These are phyloP conservation scores for Shinisaurus crocodilurus DNA, from an alignment of 2,113 vertebrate genomes.

Conservation along the genomic window DNA sequence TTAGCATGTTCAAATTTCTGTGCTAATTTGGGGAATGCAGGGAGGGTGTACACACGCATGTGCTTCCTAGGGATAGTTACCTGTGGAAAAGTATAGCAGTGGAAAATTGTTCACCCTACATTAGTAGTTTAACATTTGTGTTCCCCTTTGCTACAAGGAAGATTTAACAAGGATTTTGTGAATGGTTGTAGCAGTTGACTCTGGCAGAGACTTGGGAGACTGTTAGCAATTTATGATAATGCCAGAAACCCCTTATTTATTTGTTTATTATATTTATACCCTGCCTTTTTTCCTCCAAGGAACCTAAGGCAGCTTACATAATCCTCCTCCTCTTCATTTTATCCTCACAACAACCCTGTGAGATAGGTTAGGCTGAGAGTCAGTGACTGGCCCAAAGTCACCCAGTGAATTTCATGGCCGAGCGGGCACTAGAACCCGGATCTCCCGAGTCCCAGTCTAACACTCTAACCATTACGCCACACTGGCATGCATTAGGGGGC, in stretches of 20 bases:
- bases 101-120: background rate
- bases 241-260: background rate
- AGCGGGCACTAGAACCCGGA: no score
- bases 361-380: no score
- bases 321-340: no score
- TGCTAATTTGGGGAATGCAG: background rate
- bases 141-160: background rate
- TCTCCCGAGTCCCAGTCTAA: no score
- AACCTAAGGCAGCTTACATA: no score
- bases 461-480: no score
- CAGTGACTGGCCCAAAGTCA: no score
- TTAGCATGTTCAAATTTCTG: background rate
- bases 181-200: background rate
- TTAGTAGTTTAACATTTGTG: background rate
- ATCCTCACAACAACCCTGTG: no score
- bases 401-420: no score
- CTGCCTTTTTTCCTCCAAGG: no score
- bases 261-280: no score
- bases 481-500: background rate
- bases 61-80: background rate
- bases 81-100: background rate
- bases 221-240: slow-evolving; percentile 6
- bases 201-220: background rate
- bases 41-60: background rate
- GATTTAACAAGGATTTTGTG: background rate